Evolutionary conservation across 2,113 vertebrate genomes (phyloP).

Genomic region (Riparia riparia): DNA sequence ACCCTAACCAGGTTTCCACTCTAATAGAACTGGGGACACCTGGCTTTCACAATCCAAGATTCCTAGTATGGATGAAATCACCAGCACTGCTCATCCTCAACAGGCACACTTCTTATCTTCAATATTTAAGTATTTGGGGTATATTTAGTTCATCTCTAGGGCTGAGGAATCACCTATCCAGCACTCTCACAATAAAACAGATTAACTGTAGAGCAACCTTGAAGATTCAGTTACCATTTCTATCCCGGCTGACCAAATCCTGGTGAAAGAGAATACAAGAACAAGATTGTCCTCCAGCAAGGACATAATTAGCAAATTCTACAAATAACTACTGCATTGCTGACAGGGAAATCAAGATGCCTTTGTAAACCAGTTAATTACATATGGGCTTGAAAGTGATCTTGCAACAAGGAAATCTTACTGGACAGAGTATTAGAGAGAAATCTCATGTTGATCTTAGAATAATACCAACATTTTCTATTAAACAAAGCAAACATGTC

Average conservation of each 20-base stretch:
- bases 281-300: neutral
- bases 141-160: neutral
- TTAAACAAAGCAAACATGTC: neutral
- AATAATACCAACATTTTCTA: neutral
- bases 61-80: neutral
- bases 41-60: neutral
- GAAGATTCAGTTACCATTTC: neutral
- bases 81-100: neutral
- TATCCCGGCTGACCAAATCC: neutral
- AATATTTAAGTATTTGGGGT: neutral
- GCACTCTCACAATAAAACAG: neutral
- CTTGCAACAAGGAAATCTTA: neutral
- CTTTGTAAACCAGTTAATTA: neutral
- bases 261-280: neutral
- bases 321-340: neutral
- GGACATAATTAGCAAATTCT: neutral
- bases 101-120: neutral
- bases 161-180: neutral
- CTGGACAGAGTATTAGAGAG: neutral
- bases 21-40: neutral
- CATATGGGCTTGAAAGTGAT: neutral
- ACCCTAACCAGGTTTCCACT: neutral
- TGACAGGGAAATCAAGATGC: neutral
- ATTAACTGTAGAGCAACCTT: neutral
- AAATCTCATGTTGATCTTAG: neutral